Evolutionary conservation across 2,888 invertebrate genomes (phyloP).

Genomic region (Heliconius erato): DNA sequence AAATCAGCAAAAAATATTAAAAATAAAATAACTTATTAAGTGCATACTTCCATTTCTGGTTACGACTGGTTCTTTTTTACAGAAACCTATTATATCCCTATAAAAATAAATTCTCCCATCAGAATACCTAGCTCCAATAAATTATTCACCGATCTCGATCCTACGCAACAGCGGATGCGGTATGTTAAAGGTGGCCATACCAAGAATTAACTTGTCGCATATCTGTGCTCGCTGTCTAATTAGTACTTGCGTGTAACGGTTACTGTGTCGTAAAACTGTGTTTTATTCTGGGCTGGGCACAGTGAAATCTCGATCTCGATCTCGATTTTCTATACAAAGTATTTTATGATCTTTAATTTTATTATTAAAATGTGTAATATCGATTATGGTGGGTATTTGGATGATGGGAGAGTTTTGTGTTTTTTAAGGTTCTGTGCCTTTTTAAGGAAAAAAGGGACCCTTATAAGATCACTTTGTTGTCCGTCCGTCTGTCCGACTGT

Average conservation of each 20-base stretch:
- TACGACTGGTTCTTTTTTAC: neutral
- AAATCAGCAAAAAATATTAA: too few relatives aligned
- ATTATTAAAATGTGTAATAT: conserved; percentile 17
- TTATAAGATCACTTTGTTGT: too few relatives aligned
- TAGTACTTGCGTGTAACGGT: conserved; percentile 33
- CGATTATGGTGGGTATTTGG: neutral
- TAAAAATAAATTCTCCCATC: neutral
- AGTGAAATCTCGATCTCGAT: conserved; percentile 24
- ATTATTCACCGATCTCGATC: conserved; percentile 50
- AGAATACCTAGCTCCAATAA: conserved; percentile 53
- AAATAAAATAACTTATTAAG: too few relatives aligned
- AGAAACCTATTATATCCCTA: neutral
- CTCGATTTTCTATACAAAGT: conserved; percentile 19
- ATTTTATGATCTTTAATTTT: conserved; percentile 22
- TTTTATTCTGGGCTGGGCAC: conserved; percentile 4
- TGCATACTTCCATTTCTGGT: neutral
- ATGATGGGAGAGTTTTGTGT: too few relatives aligned
- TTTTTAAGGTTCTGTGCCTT: too few relatives aligned
- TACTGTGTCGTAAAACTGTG: conserved; percentile 18
- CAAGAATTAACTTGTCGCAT: conserved; percentile 51
- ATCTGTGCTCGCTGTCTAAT: conserved; percentile 43
- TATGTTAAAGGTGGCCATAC: conserved; percentile 59
- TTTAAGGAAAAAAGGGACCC: too few relatives aligned
- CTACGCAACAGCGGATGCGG: conserved; percentile 56
- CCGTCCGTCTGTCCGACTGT: too few relatives aligned